phyloP scores from a whole-genome alignment of 2,888 invertebrate genomes.

The Aricia artaxerxes region DNA sequence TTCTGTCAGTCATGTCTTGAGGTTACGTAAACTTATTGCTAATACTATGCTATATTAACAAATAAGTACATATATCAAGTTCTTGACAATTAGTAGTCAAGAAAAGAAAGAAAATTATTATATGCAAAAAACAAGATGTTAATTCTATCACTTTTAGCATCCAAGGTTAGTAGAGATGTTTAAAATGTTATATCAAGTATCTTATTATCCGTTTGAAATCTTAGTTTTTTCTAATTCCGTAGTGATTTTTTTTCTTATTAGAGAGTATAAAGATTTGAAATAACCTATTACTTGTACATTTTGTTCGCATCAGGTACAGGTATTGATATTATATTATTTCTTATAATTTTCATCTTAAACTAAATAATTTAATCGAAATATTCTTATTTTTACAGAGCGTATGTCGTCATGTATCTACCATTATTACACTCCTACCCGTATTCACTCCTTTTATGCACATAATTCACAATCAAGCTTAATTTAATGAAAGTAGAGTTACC shows the following conservation, averaged over 20 bases:
- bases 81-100: not conserved
- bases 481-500: not conserved
- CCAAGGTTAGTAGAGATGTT: not conserved
- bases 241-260: too few species aligned
- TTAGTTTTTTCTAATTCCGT: too few species aligned
- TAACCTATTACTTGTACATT: too few species aligned
- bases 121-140: too few species aligned
- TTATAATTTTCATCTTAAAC: not conserved
- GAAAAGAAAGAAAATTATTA: not conserved
- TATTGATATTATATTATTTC: not conserved
- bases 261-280: too few species aligned
- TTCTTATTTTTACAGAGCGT: not conserved
- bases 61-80: not conserved
- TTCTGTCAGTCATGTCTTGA: constrained; percentile 23
- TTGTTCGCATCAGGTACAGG: too few species aligned
- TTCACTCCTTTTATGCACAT: not conserved
- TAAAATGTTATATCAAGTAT: too few species aligned
- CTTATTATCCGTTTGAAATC: too few species aligned
- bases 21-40: constrained; percentile 14
- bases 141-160: not conserved
- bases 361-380: too few species aligned
- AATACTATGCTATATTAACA: constrained; percentile 9
- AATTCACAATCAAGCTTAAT: not conserved
- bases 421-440: not conserved
- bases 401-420: not conserved